Percentiles rank a stretch among this genome's conserved stretches.
Conservation (phyloP, 2,113 vertebrate genomes). For the Antidorcas marsupialis region DNA sequence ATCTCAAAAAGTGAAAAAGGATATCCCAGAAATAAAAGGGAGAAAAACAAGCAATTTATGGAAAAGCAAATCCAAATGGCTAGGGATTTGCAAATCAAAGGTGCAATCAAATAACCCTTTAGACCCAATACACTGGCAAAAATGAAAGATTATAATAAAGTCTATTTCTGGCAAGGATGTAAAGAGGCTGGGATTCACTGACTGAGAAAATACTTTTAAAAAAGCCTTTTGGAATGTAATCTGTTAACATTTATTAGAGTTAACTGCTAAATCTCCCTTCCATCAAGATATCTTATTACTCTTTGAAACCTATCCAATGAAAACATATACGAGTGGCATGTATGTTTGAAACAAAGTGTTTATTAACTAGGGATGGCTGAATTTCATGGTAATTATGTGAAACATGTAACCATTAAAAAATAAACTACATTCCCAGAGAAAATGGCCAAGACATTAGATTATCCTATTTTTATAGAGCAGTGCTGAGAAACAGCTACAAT, state of each 20-base stretch:
- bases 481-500: not conserved
- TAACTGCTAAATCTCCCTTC: not conserved
- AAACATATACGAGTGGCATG: not conserved
- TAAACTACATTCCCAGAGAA: not conserved
- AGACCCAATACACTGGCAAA: not conserved
- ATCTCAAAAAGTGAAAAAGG: not conserved
- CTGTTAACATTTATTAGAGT: not conserved
- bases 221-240: not conserved
- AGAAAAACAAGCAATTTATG: not conserved
- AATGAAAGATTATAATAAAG: not conserved
- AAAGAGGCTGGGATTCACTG: not conserved
- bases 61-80: not conserved
- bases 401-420: not conserved
- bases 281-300: not conserved
- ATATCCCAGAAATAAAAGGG: not conserved
- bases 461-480: not conserved
- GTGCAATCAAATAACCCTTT: not conserved
- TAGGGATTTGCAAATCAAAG: not conserved
- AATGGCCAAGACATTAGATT: not conserved
- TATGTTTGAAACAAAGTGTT: not conserved
- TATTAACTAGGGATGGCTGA: not conserved
- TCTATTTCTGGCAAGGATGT: not conserved
- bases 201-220: not conserved
- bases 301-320: not conserved
- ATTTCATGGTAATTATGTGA: not conserved